phyloP scores from a whole-genome alignment of 2,888 invertebrate genomes.

The Acanthoscelides obtectus region DNA sequence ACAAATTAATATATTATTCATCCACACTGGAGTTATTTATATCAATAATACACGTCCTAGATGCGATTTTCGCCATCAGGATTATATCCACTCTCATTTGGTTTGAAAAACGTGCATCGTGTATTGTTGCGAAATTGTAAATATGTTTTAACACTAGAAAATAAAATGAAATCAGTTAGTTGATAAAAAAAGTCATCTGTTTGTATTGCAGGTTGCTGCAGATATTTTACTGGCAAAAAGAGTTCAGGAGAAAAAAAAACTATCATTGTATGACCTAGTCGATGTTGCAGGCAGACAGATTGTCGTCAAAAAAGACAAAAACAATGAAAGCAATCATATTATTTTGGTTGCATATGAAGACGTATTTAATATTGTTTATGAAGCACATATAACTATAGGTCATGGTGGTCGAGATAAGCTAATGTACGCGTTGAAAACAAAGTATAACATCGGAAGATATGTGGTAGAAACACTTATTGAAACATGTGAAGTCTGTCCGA shows the following conservation, averaged over 20 bases:
- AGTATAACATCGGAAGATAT: constrained; percentile 6
- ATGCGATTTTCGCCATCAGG: no score
- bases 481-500: constrained; percentile 14
- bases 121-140: no score
- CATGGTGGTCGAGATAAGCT: constrained; percentile 5
- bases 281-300: neutral
- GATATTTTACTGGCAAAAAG: constrained; percentile 1
- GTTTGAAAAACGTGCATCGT: no score
- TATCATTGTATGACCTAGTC: neutral
- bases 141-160: no score
- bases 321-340: neutral
- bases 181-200: no score
- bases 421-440: constrained; percentile 5
- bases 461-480: constrained; percentile 1
- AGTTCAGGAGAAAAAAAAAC: neutral
- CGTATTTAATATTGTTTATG: constrained; percentile 4
- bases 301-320: neutral
- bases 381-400: constrained; percentile 3
- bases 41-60: no score
- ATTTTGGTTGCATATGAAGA: constrained; percentile 1
- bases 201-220: no score
- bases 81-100: no score
- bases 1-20: no score
- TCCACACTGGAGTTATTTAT: no score
- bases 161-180: no score